Evolutionary conservation across 1,140 invertebrate genomes (phyloP).

Genomic region (Zaprionus davidi): DNA sequence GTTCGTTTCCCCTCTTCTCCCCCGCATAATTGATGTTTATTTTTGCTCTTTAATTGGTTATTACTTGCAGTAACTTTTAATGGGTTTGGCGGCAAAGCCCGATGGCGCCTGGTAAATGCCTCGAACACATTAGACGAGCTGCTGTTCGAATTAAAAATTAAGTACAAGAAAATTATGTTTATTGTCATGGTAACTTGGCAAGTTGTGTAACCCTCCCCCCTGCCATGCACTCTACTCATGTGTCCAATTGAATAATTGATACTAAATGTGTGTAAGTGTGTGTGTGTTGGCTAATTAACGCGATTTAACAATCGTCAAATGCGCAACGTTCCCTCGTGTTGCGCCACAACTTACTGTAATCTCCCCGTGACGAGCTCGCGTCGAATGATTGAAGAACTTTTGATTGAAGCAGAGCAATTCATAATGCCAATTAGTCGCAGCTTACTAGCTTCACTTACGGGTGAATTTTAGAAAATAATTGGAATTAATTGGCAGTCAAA

Average conservation of each 20-base stretch:
- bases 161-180: slow-evolving; percentile 35
- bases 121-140: slow-evolving; percentile 27
- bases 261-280: slow-evolving; percentile 4
- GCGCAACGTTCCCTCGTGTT: not conserved
- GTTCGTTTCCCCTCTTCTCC: not conserved
- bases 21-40: slow-evolving; percentile 76
- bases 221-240: not conserved
- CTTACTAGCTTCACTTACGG: slow-evolving; percentile 3
- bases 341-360: slow-evolving; percentile 21
- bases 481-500: slow-evolving; percentile 7
- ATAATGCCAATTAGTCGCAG: slow-evolving; percentile 31
- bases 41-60: slow-evolving; percentile 79
- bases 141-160: slow-evolving; percentile 44
- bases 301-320: slow-evolving; percentile 28
- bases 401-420: slow-evolving; percentile 15
- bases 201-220: not conserved
- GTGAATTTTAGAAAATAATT: slow-evolving; percentile 3
- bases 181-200: slow-evolving; percentile 27
- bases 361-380: slow-evolving; percentile 7
- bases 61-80: slow-evolving; percentile 72
- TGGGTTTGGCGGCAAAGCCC: not conserved
- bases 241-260: slow-evolving; percentile 46
- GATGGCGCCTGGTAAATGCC: slow-evolving; percentile 5
- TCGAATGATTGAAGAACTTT: slow-evolving; percentile 21
- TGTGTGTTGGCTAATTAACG: slow-evolving; percentile 41